A percentile compares a stretch with the other conserved stretches of the same genome.
phyloP scores from a whole-genome alignment of 2,888 invertebrate species.

The Agonopterix arenella region DNA sequence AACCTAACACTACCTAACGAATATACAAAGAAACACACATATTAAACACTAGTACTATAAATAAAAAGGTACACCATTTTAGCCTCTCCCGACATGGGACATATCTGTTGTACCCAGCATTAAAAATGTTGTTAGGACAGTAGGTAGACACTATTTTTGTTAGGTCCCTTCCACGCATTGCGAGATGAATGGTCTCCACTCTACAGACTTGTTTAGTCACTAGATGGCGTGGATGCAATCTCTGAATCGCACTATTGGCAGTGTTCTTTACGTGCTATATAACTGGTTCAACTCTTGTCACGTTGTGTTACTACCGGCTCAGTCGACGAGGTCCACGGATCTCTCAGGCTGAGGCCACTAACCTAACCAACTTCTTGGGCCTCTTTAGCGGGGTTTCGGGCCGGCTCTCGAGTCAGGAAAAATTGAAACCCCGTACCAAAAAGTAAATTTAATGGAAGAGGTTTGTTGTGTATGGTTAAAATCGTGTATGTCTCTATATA shows the following conservation, averaged over 20 bases:
- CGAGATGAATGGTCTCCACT: not conserved
- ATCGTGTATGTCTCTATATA: too few relatives aligned
- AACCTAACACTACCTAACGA: too few relatives aligned
- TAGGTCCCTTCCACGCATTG: too few relatives aligned
- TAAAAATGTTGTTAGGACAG: too few relatives aligned
- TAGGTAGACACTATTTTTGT: too few relatives aligned
- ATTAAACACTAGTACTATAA: too few relatives aligned
- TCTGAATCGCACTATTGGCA: constrained; percentile 34
- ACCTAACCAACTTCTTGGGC: constrained; percentile 74
- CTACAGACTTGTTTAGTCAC: constrained; percentile 6
- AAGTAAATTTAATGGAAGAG: not conserved
- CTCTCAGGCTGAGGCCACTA: constrained; percentile 76
- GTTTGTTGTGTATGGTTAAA: not conserved
- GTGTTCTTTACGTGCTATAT: constrained; percentile 15
- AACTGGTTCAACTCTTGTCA: constrained; percentile 19
- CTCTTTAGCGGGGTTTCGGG: constrained; percentile 69
- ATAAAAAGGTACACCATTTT: too few relatives aligned
- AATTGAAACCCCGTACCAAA: constrained; percentile 58
- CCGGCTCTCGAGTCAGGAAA: constrained; percentile 65
- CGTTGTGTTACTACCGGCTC: constrained; percentile 82
- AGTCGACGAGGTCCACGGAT: constrained; percentile 84
- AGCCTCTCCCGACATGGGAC: too few relatives aligned
- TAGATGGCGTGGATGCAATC: constrained; percentile 31
- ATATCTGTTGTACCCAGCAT: too few relatives aligned
- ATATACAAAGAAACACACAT: too few relatives aligned